These are phyloP conservation scores for Chunga burmeisteri DNA, from an alignment of 2,113 vertebrate species.

Conservation along the genomic window DNA sequence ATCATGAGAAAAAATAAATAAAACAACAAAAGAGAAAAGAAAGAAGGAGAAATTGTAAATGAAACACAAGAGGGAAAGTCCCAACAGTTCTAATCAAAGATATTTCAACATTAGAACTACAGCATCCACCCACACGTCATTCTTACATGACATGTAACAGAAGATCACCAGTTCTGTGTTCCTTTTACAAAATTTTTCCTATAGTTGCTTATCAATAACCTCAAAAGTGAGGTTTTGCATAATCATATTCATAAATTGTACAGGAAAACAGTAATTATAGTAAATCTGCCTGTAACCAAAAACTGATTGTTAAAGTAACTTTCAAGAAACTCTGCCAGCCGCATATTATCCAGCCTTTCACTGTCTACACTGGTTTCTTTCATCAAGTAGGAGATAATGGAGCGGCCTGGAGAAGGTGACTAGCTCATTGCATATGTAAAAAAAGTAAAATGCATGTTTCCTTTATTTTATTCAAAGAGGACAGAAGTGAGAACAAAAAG, in stretches of 20 bases:
- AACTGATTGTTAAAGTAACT: background rate
- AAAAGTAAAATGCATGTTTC: constrained; percentile 36
- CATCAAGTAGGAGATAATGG: background rate
- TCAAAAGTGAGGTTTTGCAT: background rate
- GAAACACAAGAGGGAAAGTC: constrained; percentile 27
- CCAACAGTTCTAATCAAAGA: constrained; percentile 49
- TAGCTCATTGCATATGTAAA: constrained; percentile 32
- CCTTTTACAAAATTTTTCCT: background rate
- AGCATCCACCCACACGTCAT: constrained; percentile 42
- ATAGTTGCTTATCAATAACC: constrained; percentile 22
- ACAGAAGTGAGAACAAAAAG: constrained; percentile 67
- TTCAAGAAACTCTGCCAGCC: background rate
- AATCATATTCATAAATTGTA: background rate
- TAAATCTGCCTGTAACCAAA: background rate
- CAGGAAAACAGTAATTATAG: background rate
- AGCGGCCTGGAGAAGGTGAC: constrained; percentile 17
- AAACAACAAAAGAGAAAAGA: background rate
- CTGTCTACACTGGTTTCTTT: background rate
- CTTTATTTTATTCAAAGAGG: constrained; percentile 52
- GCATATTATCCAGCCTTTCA: background rate
- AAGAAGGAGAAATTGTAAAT: background rate
- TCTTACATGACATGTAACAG: constrained; percentile 36
- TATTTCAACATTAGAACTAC: background rate
- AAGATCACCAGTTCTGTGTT: constrained; percentile 37
- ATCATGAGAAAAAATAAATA: background rate